phyloP scores from a whole-genome alignment of 2,113 vertebrate species.

The Gavialis gangeticus region DNA sequence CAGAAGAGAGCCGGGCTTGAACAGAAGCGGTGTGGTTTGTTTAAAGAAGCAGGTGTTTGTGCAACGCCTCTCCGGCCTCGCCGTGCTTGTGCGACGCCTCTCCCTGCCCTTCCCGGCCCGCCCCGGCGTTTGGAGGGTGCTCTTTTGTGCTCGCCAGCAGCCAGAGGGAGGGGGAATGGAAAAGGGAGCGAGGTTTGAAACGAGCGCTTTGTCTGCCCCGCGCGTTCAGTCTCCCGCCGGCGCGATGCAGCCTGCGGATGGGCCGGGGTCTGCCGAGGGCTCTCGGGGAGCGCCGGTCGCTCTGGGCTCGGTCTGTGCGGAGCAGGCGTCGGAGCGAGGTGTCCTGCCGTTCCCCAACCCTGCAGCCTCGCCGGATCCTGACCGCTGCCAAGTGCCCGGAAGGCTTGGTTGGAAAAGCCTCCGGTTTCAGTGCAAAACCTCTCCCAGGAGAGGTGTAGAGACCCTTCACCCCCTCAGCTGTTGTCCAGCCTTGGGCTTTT shows the following conservation, averaged over 20 bases:
- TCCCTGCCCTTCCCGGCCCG: rapidly evolving
- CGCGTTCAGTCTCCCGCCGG: not conserved
- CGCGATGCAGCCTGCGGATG: not conserved
- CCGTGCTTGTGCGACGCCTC: not conserved
- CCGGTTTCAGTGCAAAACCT: too few species aligned
- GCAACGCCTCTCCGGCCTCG: rapidly evolving
- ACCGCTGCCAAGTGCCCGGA: too few species aligned
- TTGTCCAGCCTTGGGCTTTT: not conserved
- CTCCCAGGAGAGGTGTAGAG: not conserved
- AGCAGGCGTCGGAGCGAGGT: too few species aligned
- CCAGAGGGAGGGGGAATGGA: not conserved
- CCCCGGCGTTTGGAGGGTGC: not conserved
- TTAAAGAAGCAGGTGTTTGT: constrained; percentile 71
- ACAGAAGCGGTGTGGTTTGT: constrained; percentile 37
- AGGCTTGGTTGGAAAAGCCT: too few species aligned
- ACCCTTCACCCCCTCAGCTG: not conserved
- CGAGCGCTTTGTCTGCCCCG: not conserved
- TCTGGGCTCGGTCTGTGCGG: not conserved
- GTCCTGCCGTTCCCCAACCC: too few species aligned
- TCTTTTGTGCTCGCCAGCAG: not conserved
- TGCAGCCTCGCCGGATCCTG: too few species aligned
- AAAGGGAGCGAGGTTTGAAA: not conserved
- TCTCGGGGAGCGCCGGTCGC: not conserved
- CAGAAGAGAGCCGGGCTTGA: constrained; percentile 53
- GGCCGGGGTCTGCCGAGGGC: not conserved